These are phyloP conservation scores for Microcebus ravelobensis DNA, from an alignment of 2,113 vertebrate species.

Conservation along the genomic window DNA sequence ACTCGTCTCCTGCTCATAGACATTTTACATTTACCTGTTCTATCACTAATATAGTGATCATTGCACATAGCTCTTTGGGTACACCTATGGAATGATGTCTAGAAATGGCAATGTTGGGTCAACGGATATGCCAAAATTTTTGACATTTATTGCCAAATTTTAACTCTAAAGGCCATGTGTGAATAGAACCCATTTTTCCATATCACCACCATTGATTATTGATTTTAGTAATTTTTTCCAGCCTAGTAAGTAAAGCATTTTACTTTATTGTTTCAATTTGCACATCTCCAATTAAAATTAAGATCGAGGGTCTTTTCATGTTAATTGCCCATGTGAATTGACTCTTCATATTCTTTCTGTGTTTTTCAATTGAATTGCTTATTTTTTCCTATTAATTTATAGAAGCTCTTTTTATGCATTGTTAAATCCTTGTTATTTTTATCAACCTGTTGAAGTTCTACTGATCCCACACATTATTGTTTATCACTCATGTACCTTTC, in stretches of 20 bases:
- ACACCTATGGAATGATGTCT: neutral
- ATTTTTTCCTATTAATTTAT: neutral
- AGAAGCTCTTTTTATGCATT: neutral
- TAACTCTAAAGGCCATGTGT: neutral
- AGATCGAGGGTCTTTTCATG: neutral
- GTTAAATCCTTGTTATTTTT: neutral
- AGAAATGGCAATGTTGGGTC: neutral
- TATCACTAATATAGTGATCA: neutral
- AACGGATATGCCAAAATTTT: neutral
- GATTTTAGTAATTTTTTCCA: neutral
- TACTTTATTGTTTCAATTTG: neutral
- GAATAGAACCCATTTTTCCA: neutral
- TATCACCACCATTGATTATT: neutral
- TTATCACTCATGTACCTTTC: neutral
- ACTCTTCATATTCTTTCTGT: neutral
- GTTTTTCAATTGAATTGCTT: neutral
- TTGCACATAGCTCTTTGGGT: neutral
- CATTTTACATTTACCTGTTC: neutral
- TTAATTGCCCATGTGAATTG: neutral
- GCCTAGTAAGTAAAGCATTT: neutral
- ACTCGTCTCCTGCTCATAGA: neutral
- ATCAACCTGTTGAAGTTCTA: neutral
- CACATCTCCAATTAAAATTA: neutral
- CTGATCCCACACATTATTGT: neutral
- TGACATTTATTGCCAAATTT: neutral